A percentile compares a stretch with the other conserved stretches of the same genome.
Conservation (phyloP, 2,888 invertebrate genomes). For the Leucophora obtusa region DNA sequence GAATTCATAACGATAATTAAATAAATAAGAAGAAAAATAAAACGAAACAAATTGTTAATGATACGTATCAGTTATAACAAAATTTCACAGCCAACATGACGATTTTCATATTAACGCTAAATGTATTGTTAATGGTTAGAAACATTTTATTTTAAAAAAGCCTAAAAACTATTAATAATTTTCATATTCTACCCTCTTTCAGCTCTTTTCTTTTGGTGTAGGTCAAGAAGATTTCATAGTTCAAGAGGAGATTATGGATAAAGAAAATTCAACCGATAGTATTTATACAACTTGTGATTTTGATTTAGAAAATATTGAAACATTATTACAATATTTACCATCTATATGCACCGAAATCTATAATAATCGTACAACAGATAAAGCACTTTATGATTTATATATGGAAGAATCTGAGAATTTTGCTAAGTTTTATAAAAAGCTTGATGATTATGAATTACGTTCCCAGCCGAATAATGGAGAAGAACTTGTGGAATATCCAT, state of each 20-base stretch:
- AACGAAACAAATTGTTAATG: too few species aligned
- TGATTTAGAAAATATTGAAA: conserved; percentile 58
- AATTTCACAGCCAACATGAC: too few species aligned
- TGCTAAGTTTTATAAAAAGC: conserved; percentile 47
- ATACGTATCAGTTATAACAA: too few species aligned
- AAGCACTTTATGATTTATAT: conserved; percentile 30
- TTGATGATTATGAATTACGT: conserved; percentile 57
- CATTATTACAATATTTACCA: conserved; percentile 43
- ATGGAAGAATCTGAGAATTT: conserved; percentile 49
- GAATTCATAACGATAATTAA: too few species aligned
- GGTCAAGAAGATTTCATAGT: background rate
- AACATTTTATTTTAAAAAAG: too few species aligned
- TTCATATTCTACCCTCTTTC: too few species aligned
- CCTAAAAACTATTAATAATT: too few species aligned
- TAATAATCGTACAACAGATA: conserved; percentile 23
- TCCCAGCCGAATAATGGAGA: conserved; percentile 4
- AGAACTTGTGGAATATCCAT: conserved; percentile 39
- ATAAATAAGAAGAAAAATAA: too few species aligned
- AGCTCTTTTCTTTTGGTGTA: background rate
- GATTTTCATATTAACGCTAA: too few species aligned
- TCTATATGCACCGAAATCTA: conserved; percentile 55
- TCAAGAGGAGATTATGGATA: background rate
- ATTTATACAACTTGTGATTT: conserved; percentile 56
- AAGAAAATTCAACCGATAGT: background rate
- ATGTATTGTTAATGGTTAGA: too few species aligned